Percentiles rank a stretch among this genome's conserved stretches.
These are phyloP conservation scores for Temnothorax ravouxi DNA, from an alignment of 2,888 invertebrate species.

Conservation along the genomic window DNA sequence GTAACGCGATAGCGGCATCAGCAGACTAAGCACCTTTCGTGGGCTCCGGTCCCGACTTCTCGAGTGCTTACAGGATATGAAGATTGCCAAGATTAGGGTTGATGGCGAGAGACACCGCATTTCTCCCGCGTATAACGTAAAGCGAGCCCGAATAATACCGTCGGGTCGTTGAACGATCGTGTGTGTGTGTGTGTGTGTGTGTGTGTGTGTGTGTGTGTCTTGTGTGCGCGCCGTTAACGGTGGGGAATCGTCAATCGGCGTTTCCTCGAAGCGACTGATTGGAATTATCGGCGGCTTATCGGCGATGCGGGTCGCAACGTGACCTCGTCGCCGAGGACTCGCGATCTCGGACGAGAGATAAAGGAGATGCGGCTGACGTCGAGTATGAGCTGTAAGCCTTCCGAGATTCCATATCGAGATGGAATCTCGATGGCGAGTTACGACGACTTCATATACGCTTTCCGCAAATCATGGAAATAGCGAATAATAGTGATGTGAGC, in stretches of 20 bases:
- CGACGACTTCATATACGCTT: background rate
- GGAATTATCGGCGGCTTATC: constrained; percentile 39
- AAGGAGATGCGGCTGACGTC: constrained; percentile 40
- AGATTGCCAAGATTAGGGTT: constrained; percentile 72
- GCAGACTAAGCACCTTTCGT: constrained; percentile 66
- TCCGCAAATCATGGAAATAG: background rate
- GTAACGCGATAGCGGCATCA: constrained; percentile 71
- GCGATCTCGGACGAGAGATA: constrained; percentile 35
- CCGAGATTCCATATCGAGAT: constrained; percentile 23
- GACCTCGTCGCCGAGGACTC: constrained; percentile 21
- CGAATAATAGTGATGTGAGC: background rate
- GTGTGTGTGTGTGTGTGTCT: too few species aligned
- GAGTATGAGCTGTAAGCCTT: constrained; percentile 23
- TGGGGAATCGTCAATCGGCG: background rate
- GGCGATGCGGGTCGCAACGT: constrained; percentile 28
- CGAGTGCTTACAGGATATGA: constrained; percentile 71
- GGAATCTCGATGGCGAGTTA: constrained; percentile 20
- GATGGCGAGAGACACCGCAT: constrained; percentile 55
- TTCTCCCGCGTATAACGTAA: constrained; percentile 49
- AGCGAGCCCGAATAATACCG: constrained; percentile 53
- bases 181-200: background rate
- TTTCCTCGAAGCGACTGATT: constrained; percentile 28
- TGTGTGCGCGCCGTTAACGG: background rate
- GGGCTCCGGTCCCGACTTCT: constrained; percentile 55
- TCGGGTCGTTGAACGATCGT: constrained; percentile 1